Percentiles rank a stretch among this genome's conserved stretches.
These are phyloP conservation scores for Ginglymostoma cirratum DNA, from an alignment of 2,113 vertebrate genomes.

Conservation along the genomic window DNA sequence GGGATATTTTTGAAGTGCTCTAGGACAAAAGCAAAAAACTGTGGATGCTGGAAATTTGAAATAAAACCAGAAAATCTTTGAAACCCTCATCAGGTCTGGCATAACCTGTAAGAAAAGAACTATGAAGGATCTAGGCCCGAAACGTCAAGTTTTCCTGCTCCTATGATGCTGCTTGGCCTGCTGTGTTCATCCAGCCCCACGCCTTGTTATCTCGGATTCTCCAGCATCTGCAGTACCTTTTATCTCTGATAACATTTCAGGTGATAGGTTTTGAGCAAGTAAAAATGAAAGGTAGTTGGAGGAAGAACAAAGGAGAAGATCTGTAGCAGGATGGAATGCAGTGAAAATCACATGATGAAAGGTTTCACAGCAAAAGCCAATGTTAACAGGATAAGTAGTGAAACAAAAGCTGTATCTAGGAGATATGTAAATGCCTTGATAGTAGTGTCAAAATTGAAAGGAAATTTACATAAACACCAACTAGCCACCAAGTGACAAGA, in stretches of 20 bases:
- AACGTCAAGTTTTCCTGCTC: too few species aligned
- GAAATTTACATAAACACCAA: too few species aligned
- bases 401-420: neutral
- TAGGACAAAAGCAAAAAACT: neutral
- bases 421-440: too few species aligned
- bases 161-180: too few species aligned
- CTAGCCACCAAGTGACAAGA: too few species aligned
- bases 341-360: neutral
- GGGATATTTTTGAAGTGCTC: neutral
- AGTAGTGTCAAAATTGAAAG: too few species aligned
- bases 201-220: too few species aligned
- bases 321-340: neutral
- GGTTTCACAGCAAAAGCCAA: too few species aligned
- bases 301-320: neutral
- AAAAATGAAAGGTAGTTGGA: neutral
- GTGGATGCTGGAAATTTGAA: neutral
- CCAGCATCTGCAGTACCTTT: too few species aligned
- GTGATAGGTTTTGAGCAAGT: neutral
- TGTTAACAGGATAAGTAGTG: neutral
- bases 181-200: too few species aligned
- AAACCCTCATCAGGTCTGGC: neutral
- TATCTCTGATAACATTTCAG: neutral
- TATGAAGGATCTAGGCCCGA: too few species aligned
- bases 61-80: neutral
- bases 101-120: neutral